These are phyloP conservation scores for Gyps fulvus DNA, from an alignment of 2,113 vertebrate species.

Conservation along the genomic window DNA sequence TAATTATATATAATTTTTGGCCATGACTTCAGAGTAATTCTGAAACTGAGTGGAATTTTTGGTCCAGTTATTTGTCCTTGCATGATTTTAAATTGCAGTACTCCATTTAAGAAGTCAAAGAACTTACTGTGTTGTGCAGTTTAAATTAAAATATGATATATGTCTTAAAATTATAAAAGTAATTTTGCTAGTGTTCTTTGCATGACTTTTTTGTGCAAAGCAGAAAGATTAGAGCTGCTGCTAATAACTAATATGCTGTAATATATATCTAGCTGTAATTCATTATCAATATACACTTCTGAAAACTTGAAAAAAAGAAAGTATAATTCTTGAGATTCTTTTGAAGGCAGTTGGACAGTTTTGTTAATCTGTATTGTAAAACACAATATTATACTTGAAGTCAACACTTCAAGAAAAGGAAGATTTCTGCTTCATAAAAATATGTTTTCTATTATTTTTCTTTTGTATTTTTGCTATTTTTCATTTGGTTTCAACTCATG, in stretches of 20 bases:
- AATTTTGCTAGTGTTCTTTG: neutral
- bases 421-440: neutral
- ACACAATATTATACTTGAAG: neutral
- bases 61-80: neutral
- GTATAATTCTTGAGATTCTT: neutral
- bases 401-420: neutral
- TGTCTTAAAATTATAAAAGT: neutral
- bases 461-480: neutral
- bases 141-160: constrained; percentile 24
- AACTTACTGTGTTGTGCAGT: neutral
- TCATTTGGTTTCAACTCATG: neutral
- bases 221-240: neutral
- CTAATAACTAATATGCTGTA: neutral
- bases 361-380: neutral
- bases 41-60: constrained; percentile 19
- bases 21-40: constrained; percentile 22
- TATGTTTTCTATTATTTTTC: neutral
- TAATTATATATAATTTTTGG: constrained; percentile 40
- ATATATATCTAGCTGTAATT: neutral
- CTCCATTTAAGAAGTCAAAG: neutral
- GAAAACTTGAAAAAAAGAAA: neutral
- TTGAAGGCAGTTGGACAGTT: neutral
- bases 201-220: neutral
- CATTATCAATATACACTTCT: neutral
- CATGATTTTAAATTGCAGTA: constrained; percentile 1